These are phyloP conservation scores for Grus americana DNA, from an alignment of 2,113 vertebrate genomes.

Conservation along the genomic window DNA sequence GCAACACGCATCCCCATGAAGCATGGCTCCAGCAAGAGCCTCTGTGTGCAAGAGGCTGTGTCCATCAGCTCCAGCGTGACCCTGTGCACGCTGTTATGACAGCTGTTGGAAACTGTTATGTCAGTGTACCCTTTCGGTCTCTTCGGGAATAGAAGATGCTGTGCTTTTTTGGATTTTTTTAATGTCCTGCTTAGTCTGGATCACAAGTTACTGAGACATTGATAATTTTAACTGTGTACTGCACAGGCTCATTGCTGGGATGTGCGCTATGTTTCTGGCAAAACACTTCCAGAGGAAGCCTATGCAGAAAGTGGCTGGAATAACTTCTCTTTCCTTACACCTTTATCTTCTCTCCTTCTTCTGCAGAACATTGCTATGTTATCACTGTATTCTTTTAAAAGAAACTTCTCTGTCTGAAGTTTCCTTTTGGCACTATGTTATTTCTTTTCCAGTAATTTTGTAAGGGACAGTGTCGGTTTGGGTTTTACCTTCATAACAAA, in stretches of 20 bases:
- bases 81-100: slow-evolving; percentile 52
- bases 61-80: slow-evolving; percentile 48
- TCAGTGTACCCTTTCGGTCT: slow-evolving; percentile 56
- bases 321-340: neutral
- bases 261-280: neutral
- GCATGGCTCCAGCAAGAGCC: neutral
- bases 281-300: neutral
- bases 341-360: neutral
- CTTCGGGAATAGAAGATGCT: slow-evolving; percentile 55
- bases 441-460: neutral
- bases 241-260: neutral
- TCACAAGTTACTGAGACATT: slow-evolving; percentile 25
- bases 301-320: neutral
- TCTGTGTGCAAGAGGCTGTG: slow-evolving; percentile 46
- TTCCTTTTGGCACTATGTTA: neutral
- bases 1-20: neutral
- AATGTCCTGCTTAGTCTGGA: slow-evolving; percentile 33
- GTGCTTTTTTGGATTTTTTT: slow-evolving; percentile 27
- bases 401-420: neutral
- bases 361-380: neutral
- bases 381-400: neutral
- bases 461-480: neutral
- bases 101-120: slow-evolving; percentile 74
- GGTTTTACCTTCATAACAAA: neutral
- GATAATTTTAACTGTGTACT: slow-evolving; percentile 22